Base-by-base conservation (phyloP, 2,797 vertebrate genomes). In the Arctocebus calabarensis region DNA sequence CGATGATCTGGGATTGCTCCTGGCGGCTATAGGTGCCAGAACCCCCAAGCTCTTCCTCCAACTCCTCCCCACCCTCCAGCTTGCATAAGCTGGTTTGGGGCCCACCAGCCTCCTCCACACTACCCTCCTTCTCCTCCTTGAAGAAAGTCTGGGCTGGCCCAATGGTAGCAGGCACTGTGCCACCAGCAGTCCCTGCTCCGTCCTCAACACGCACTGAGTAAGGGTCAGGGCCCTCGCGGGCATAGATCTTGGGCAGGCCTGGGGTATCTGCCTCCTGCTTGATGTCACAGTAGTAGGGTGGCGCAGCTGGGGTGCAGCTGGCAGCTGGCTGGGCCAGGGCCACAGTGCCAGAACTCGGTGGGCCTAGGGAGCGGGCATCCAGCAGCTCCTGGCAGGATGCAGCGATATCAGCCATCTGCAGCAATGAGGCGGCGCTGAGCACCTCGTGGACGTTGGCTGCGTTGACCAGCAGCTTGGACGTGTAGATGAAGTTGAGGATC, bases 401-500 rank as follows among this genome's bases (percentile, higher is more conserved):
- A 0, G 99, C 99, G 0, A 99, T 99, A 98, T 99, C 99, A 4
- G 98, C 99, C 99, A 99, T 99, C 98, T 99, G 99, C 95, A 99
- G 98, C 97, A 99, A 98, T 0, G 99, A 99, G 20, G 99, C 99
- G 0, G 99, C 99, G 5, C 99, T 99, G 90, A 99, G 98, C 97
- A 99, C 99, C 61, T 99, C 99, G 74, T 99, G 99, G 62, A 99
- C 99, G 48, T 99, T 99, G 98, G 99, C 98, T 17, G 99, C 98
- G 97, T 99, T 99, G 96, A 99, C 99, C 62, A 99, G 98, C 96
- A 99, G 99, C 97, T 99, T 99, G 97, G 99, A 99, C 7, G 99
- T 99, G 98, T 99, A 99, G 98, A 99, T 99, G 98, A 99, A 99
- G 98, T 99, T 99, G 94, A 99, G 99, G 98, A 99, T 99, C 98